Percentiles rank a stretch among this genome's conserved stretches.
phyloP scores from a whole-genome alignment of 2,888 invertebrate genomes.

The Phortica magna region DNA sequence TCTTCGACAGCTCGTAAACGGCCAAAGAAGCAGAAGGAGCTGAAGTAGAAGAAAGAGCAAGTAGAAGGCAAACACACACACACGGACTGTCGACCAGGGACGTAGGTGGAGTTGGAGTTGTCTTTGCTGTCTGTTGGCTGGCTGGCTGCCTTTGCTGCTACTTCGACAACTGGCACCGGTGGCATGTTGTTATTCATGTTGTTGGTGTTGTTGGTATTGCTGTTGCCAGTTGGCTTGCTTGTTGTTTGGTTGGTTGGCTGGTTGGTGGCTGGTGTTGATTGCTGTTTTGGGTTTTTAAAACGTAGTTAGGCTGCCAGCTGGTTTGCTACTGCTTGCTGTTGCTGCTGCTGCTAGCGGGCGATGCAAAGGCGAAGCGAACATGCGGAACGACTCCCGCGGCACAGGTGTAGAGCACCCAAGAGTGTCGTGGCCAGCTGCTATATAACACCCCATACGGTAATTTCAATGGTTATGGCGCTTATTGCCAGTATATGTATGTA shows the following conservation, averaged over 20 bases:
- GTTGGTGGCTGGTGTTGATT: slow-evolving; percentile 75
- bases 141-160: slow-evolving; percentile 38
- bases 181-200: not conserved
- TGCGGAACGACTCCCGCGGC: slow-evolving; percentile 77
- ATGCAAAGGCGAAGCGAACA: slow-evolving; percentile 49
- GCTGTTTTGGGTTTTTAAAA: slow-evolving; percentile 79
- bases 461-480: slow-evolving; percentile 76
- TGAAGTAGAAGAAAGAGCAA: not conserved
- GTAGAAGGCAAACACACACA: not conserved
- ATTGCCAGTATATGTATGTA: slow-evolving; percentile 49
- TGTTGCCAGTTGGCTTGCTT: slow-evolving; percentile 34
- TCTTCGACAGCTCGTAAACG: slow-evolving; percentile 70
- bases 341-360: slow-evolving; percentile 29
- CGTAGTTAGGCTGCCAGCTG: slow-evolving; percentile 77
- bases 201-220: slow-evolving; percentile 18
- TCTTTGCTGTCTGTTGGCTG: slow-evolving; percentile 40
- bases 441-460: slow-evolving; percentile 78
- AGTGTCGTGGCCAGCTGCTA: slow-evolving; percentile 78
- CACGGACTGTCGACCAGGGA: not conserved
- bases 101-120: not conserved
- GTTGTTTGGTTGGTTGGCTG: slow-evolving; percentile 40
- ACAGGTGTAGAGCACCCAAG: slow-evolving; percentile 79
- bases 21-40: slow-evolving; percentile 29
- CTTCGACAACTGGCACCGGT: not conserved
- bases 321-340: slow-evolving; percentile 5